phyloP scores from a whole-genome alignment of 2,888 invertebrate species.

The Resseliella maxima region DNA sequence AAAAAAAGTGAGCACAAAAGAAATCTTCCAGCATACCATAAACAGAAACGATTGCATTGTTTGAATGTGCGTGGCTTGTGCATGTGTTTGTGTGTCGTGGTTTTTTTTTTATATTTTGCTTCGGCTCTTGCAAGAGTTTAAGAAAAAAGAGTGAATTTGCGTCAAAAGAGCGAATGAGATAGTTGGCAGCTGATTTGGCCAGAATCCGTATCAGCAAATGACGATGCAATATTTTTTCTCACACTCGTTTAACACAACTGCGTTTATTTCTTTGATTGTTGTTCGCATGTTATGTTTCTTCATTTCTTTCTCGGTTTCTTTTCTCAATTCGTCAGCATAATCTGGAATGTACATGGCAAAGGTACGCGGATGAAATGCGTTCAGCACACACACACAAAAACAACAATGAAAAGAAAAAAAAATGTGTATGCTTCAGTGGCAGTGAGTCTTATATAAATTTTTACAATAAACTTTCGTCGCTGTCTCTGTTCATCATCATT shows the following conservation, averaged over 20 bases:
- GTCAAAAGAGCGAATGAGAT: neutral
- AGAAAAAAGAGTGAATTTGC: neutral
- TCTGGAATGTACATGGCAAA: neutral
- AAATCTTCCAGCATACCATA: slow-evolving; percentile 16
- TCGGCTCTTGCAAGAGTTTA: neutral
- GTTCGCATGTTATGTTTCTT: neutral
- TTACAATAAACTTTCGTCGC: neutral
- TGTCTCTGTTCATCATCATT: neutral
- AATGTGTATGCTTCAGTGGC: neutral
- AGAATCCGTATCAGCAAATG: neutral
- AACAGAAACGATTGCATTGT: slow-evolving; percentile 5
- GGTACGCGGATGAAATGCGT: slow-evolving; percentile 11
- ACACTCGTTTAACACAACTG: slow-evolving; percentile 4
- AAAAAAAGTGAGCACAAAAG: neutral
- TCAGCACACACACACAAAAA: neutral
- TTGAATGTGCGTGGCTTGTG: neutral
- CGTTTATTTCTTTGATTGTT: neutral
- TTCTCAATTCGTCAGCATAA: neutral
- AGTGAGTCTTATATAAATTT: slow-evolving; percentile 22
- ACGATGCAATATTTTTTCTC: slow-evolving; percentile 33
- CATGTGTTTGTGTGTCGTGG: neutral
- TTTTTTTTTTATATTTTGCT: neutral
- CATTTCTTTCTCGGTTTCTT: neutral
- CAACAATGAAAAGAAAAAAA: too few relatives aligned
- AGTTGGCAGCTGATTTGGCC: neutral